These are phyloP conservation scores for Microctonus brassicae DNA, from an alignment of 2,888 invertebrate genomes.

Conservation along the genomic window DNA sequence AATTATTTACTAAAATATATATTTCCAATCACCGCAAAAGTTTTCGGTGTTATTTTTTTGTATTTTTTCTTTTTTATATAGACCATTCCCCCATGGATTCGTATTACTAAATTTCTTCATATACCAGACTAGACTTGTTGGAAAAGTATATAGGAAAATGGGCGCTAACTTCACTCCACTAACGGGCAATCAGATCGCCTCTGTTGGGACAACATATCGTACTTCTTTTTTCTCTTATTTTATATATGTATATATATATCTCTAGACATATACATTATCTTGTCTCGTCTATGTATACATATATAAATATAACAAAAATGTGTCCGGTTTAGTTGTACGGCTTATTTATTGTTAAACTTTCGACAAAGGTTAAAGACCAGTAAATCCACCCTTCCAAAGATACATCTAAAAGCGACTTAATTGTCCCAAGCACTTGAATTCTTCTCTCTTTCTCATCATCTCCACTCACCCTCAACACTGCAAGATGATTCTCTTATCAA, in stretches of 20 bases:
- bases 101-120: slow-evolving; percentile 11
- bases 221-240: slow-evolving; percentile 34
- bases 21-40: slow-evolving; percentile 8
- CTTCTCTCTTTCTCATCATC: background rate
- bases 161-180: slow-evolving; percentile 52
- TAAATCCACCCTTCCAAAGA: slow-evolving; percentile 58
- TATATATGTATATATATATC: slow-evolving; percentile 7
- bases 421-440: slow-evolving; percentile 46
- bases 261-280: slow-evolving; percentile 12
- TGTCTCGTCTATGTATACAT: slow-evolving; percentile 28
- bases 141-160: slow-evolving; percentile 8
- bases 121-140: background rate
- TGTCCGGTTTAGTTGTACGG: slow-evolving; percentile 53
- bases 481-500: slow-evolving; percentile 7
- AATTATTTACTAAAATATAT: background rate
- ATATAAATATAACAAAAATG: slow-evolving; percentile 34
- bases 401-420: slow-evolving; percentile 60
- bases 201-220: slow-evolving; percentile 65
- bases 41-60: background rate
- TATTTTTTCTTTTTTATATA: too few relatives aligned
- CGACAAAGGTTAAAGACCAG: slow-evolving; percentile 63
- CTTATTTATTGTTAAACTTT: slow-evolving; percentile 67
- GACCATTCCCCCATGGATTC: slow-evolving; percentile 11
- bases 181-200: slow-evolving; percentile 68
- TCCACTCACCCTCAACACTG: background rate